These are phyloP conservation scores for Phragmatobia fuliginosa DNA, from an alignment of 2,888 invertebrate genomes.

Conservation along the genomic window DNA sequence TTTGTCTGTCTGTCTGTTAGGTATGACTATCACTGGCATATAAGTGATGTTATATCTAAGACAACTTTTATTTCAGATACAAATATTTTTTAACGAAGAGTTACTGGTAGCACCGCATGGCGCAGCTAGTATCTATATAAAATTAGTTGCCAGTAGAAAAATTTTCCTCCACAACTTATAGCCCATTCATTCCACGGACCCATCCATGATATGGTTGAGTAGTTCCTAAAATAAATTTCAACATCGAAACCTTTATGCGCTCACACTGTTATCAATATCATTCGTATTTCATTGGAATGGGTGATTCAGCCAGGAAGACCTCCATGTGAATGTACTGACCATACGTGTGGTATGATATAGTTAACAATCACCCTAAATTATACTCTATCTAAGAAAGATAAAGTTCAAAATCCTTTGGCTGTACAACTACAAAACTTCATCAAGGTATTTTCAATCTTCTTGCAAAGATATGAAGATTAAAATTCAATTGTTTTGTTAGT, in stretches of 20 bases:
- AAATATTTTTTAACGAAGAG: no score
- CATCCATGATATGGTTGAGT: not conserved
- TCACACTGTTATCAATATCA: conserved; percentile 63
- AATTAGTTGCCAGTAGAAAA: not conserved
- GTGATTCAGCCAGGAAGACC: conserved; percentile 58
- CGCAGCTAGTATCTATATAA: no score
- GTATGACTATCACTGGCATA: no score
- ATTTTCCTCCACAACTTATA: not conserved
- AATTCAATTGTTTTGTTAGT: conserved; percentile 41
- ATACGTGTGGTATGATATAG: conserved; percentile 52
- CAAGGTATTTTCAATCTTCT: conserved; percentile 53
- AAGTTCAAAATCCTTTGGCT: conserved; percentile 13
- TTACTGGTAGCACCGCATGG: no score
- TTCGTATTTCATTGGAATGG: conserved; percentile 71
- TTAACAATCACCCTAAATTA: conserved; percentile 7
- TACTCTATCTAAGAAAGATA: not conserved
- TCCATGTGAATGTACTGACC: conserved; percentile 66
- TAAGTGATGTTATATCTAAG: no score
- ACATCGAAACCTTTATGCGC: conserved; percentile 45
- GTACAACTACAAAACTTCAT: not conserved
- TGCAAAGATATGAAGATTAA: conserved; percentile 49
- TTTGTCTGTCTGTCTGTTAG: no score
- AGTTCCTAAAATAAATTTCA: conserved; percentile 24
- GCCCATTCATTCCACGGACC: not conserved
- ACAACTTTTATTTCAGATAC: no score